These are phyloP conservation scores for Pholis gunnellus DNA, from an alignment of 2,113 vertebrate genomes.

Conservation along the genomic window DNA sequence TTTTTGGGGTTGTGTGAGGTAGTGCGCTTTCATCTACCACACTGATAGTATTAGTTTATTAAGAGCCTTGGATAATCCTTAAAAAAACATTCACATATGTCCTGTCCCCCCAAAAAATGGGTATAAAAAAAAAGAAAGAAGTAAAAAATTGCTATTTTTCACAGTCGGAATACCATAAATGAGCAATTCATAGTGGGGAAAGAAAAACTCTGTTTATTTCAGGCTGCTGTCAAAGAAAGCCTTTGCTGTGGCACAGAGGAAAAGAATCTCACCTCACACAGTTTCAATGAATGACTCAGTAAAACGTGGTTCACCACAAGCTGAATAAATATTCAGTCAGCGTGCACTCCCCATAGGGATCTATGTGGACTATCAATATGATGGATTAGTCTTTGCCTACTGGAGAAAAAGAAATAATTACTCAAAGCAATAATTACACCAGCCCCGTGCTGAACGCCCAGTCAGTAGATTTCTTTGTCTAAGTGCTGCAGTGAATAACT, in stretches of 20 bases:
- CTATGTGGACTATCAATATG: slow-evolving; percentile 74
- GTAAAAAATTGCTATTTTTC: slow-evolving; percentile 39
- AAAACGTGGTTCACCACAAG: slow-evolving; percentile 40
- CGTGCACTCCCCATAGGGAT: slow-evolving; percentile 63
- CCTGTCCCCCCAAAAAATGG: slow-evolving; percentile 41
- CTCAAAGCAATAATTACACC: slow-evolving; percentile 78
- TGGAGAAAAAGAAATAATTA: slow-evolving; percentile 78
- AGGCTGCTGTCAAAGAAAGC: slow-evolving; percentile 23
- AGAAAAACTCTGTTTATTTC: slow-evolving; percentile 25
- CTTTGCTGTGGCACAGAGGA: slow-evolving; percentile 17
- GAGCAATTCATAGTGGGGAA: background rate
- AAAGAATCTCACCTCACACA: slow-evolving; percentile 19
- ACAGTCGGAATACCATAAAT: slow-evolving; percentile 35
- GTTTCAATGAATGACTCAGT: slow-evolving; percentile 49
- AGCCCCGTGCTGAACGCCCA: slow-evolving; percentile 58
- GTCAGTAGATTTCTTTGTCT: slow-evolving; percentile 53
- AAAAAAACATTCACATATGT: slow-evolving; percentile 56
- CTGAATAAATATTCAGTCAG: slow-evolving; percentile 69
- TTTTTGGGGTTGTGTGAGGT: slow-evolving; percentile 29
- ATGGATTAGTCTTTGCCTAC: slow-evolving; percentile 75
- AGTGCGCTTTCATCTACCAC: slow-evolving; percentile 70
- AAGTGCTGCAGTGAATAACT: slow-evolving; percentile 50
- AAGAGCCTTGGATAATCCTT: slow-evolving; percentile 67
- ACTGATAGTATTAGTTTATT: slow-evolving; percentile 65
- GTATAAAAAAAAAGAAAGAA: slow-evolving; percentile 15